Evolutionary conservation across 2,888 invertebrate genomes (phyloP).

Genomic region (Camptogramma bilineatum): DNA sequence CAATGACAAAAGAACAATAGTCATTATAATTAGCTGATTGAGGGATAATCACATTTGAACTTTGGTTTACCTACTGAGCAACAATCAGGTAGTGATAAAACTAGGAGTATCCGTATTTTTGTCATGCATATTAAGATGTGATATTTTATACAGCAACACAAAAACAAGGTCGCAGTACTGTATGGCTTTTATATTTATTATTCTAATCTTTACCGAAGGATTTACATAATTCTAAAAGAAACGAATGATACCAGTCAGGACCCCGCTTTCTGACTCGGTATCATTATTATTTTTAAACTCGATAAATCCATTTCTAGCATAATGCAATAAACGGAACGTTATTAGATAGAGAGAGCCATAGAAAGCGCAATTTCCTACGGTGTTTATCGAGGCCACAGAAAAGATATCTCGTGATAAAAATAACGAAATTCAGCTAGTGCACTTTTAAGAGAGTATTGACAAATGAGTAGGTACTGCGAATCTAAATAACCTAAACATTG

Average conservation of each 20-base stretch:
- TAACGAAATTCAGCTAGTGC: not conserved
- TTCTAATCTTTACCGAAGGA: too few relatives aligned
- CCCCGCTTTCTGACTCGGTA: not conserved
- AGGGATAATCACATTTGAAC: constrained; percentile 1
- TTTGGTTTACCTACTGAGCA: too few relatives aligned
- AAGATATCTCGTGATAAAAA: not conserved
- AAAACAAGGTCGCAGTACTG: too few relatives aligned
- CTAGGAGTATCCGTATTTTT: not conserved
- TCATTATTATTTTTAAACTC: not conserved
- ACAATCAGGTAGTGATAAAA: constrained; percentile 16
- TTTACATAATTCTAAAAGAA: too few relatives aligned
- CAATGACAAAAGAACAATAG: too few relatives aligned
- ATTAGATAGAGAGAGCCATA: constrained; percentile 18
- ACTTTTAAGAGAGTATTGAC: not conserved
- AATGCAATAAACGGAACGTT: constrained; percentile 8
- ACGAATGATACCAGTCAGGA: not conserved
- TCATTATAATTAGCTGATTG: too few relatives aligned
- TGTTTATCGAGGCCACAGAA: constrained; percentile 15
- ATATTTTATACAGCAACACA: not conserved
- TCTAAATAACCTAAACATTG: not conserved
- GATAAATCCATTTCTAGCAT: constrained; percentile 4
- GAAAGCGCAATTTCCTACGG: constrained; percentile 20
- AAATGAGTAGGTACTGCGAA: not conserved
- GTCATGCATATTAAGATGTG: not conserved
- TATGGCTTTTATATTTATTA: too few relatives aligned